Evolutionary conservation across 2,113 vertebrate species (phyloP), one percentile per base, ranked within the genome.

Genomic region (Chiloscyllium plagiosum): DNA sequence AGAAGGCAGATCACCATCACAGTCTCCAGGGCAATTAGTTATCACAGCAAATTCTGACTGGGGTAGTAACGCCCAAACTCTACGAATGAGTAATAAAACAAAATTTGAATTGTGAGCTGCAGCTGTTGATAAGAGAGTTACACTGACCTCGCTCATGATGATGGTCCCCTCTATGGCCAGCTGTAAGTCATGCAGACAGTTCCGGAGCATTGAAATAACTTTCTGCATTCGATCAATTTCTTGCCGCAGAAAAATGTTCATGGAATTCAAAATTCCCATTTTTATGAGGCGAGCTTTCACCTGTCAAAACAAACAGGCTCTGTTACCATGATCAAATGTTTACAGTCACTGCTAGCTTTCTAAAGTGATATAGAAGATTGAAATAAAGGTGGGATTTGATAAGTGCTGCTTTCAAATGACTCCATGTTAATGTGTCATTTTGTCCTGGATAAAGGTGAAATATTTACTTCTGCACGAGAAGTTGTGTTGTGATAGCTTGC

Each of bases 161-260:
- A 98, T 98, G 2, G 98, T 98, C 29, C 98, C 98, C 70, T 98
- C 98, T 72, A 98, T 98, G 68, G 98, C 98, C 96, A 98, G 33
- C 85, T 97, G 97, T 72, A 98, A 97, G 26, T 98, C 98, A 89
- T 50, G 97, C 96, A 98, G 70, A 96, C 97, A 98, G 70, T 0
- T 97, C 37, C 97, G 97, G 47, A 98, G 96, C 86, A 97, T 89
- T 2, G 97, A 96, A 80, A 98, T 98, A 95, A 98, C 97, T 52
- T 68, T 98, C 89, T 98, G 98, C 98, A 98, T 98, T 94, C 97
- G 96, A 96, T 98, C 98, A 72, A 98, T 98, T 97, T 98, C 98
- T 97, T 98, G 98, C 5, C 97, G 96, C 96, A 98, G 98, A 96
- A 98, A 98, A 97, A 98, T 98, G 96, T 98, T 98, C 97, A 98